Conservation (phyloP, 2,888 invertebrate species). For the Tetragonula carbonaria region DNA sequence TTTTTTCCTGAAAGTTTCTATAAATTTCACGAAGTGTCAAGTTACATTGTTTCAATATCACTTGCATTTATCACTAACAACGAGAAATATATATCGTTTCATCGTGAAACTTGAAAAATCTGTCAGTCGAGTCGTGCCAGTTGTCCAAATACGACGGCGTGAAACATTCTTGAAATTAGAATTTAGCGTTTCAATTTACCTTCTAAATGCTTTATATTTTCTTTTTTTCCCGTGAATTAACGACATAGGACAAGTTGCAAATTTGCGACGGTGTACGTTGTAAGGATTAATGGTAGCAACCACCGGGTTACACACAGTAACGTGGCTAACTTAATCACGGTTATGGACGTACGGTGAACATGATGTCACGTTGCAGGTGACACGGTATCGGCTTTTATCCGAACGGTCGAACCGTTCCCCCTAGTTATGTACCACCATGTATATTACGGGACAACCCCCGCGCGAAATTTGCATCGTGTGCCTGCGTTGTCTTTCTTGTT, state of each 20-base stretch:
- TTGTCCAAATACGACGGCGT: neutral
- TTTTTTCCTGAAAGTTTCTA: no score
- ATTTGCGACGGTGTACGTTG: no score
- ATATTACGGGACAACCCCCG: neutral
- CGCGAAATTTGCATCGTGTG: slow-evolving; percentile 20
- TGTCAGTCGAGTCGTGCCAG: no score
- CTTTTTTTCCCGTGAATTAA: slow-evolving; percentile 43
- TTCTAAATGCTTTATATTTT: slow-evolving; percentile 4
- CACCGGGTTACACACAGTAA: slow-evolving; percentile 28
- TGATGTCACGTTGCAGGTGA: slow-evolving; percentile 73
- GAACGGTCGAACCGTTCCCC: slow-evolving; percentile 16
- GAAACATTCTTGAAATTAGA: neutral
- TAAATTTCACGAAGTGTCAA: no score
- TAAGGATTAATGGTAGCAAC: slow-evolving; percentile 27
- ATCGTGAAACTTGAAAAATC: no score
- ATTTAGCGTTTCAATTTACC: slow-evolving; percentile 50
- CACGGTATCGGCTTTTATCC: slow-evolving; percentile 74
- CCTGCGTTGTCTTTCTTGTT: slow-evolving; percentile 16
- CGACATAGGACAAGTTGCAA: no score
- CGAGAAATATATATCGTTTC: no score
- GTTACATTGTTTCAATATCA: no score
- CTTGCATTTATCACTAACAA: no score
- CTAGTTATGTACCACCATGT: neutral
- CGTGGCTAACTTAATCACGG: slow-evolving; percentile 47
- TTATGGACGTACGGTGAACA: slow-evolving; percentile 32